Evolutionary conservation across 2,797 vertebrate genomes (phyloP), one percentile per base, ranked within the genome.

Genomic region (Synanceia verrucosa): DNA sequence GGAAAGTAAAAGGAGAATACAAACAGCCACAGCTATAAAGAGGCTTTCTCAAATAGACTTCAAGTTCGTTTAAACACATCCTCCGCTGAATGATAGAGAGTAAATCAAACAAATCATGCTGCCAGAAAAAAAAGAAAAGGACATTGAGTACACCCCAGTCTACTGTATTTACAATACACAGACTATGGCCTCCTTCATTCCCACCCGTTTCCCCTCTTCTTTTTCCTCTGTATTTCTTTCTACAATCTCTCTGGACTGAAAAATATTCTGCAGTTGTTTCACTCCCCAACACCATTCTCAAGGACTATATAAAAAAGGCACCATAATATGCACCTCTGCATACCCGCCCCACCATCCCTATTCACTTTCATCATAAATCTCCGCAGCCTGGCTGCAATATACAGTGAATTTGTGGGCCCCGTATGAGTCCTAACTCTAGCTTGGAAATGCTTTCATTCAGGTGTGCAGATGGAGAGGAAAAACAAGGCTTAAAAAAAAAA

Each of bases 1-100:
- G 85, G 77, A 88, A 88, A 91, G 85, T 89, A 87, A 92, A 72
- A 83, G 82, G 84, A 88, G 89, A 93, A 91, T 73, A 81, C 89
- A 91, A 90, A 92, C 87, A 90, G 88, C 77, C 83, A 18, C 59
- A 26, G 81, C 77, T 68, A 65, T 86, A 86, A 87, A 89, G 83
- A 82, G 73, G 56, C 81, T 84, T 77, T 85, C 69, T 86, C 84
- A 85, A 89, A 91, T 87, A 83, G 34, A 90, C 86, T 86, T 88
- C 73, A 51, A 72, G 82, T 81, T 84, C 41, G 71, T 88, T 92
- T 89, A 86, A 91, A 87, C 81, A 81, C 76, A 72, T 81, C 83
- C 78, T 70, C 62, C 5, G 57, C 79, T 87, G 83, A 93, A 84
- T 90, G 88, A 91, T 83, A 66, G 72, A 64, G 82, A 86, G 84